phyloP scores from a whole-genome alignment of 2,888 invertebrate genomes.

The Petrolisthes cinctipes region DNA sequence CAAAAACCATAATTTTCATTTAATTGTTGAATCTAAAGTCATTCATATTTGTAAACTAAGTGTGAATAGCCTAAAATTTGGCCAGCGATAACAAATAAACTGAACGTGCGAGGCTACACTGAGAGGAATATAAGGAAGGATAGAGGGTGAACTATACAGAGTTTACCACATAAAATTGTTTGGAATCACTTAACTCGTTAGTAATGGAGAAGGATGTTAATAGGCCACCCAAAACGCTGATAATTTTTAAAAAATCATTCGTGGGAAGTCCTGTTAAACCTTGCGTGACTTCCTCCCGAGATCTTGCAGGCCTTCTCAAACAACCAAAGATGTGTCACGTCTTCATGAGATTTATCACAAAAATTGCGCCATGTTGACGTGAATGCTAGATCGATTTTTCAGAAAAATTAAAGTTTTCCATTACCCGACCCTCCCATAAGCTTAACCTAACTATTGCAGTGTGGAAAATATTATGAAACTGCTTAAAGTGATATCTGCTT shows the following conservation, averaged over 20 bases:
- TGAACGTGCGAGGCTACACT: slow-evolving; percentile 30
- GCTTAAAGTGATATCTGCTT: too few relatives aligned
- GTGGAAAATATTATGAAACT: too few relatives aligned
- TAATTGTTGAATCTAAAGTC: background rate
- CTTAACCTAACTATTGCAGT: too few relatives aligned
- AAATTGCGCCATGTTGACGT: background rate
- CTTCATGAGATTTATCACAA: background rate
- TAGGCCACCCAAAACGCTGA: slow-evolving; percentile 36
- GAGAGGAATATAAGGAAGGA: slow-evolving; percentile 19
- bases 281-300: background rate
- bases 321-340: background rate
- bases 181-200: slow-evolving; percentile 39
- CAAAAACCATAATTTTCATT: background rate
- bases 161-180: slow-evolving; percentile 20
- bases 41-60: slow-evolving; percentile 10
- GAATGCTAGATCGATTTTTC: background rate
- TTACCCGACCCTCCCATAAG: too few relatives aligned
- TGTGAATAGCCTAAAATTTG: slow-evolving; percentile 15
- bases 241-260: slow-evolving; percentile 12
- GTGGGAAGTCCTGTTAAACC: background rate
- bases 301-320: slow-evolving; percentile 21
- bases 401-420: background rate
- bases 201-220: slow-evolving; percentile 27
- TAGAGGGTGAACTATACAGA: slow-evolving; percentile 28
- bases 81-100: slow-evolving; percentile 24